Evolutionary conservation across 2,113 vertebrate genomes (phyloP).

Genomic region (Sardina pilchardus): DNA sequence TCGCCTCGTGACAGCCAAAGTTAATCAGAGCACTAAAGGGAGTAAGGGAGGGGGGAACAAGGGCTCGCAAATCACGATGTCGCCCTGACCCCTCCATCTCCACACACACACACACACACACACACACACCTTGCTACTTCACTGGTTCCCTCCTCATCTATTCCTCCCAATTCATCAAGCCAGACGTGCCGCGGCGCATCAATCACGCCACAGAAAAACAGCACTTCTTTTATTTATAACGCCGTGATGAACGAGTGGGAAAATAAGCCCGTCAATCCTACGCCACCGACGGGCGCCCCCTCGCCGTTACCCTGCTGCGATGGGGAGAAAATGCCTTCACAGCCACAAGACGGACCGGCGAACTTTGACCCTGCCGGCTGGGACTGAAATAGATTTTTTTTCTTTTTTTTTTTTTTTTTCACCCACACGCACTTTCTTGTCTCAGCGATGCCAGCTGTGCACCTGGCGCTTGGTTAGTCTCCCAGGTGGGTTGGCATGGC

Average conservation of each 20-base stretch:
- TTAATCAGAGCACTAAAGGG: neutral
- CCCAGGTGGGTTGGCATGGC: neutral
- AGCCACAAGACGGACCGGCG: no score
- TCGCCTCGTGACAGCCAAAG: neutral
- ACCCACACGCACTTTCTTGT: no score
- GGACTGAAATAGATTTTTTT: no score
- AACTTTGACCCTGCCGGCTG: no score
- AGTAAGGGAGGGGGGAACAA: neutral
- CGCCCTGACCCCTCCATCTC: neutral
- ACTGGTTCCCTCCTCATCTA: neutral
- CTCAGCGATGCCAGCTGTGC: neutral
- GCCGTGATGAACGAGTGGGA: neutral
- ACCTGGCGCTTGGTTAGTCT: neutral
- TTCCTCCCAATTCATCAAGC: neutral
- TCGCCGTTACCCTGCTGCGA: neutral
- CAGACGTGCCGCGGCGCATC: neutral
- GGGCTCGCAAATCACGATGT: slow-evolving; percentile 4
- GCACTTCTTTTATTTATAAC: slow-evolving; percentile 8
- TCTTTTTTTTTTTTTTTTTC: no score
- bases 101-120: neutral
- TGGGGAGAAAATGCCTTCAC: no score
- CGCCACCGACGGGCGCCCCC: neutral
- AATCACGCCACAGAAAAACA: neutral
- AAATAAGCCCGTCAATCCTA: neutral
- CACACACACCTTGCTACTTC: neutral